Conservation (phyloP, 2,113 vertebrate genomes). For the Scopus umbretta region DNA sequence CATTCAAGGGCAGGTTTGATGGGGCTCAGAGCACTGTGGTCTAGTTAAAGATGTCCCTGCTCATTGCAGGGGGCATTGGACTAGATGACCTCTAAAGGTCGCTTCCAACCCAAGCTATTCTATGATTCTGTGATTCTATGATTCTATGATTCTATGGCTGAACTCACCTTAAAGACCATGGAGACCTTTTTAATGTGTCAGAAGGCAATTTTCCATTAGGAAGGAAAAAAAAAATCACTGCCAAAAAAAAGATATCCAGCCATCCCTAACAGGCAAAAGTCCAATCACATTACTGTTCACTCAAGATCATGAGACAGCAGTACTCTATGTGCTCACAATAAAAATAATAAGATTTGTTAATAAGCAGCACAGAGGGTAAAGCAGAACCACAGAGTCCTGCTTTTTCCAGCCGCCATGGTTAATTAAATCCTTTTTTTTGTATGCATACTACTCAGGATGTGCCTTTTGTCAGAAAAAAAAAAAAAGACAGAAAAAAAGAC, state of each 20-base stretch:
- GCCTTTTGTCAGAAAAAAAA: neutral
- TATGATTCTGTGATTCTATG: too few species aligned
- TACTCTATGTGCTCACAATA: neutral
- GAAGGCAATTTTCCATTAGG: neutral
- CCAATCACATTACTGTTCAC: neutral
- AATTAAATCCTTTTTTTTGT: neutral
- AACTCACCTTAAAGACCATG: neutral
- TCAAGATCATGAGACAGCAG: neutral
- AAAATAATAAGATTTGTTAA: neutral
- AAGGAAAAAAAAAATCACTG: neutral
- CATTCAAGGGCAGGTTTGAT: too few species aligned
- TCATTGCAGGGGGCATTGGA: too few species aligned
- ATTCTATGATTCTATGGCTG: neutral
- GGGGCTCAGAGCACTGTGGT: too few species aligned
- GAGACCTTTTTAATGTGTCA: neutral
- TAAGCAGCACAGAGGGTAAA: neutral
- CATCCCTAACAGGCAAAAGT: neutral
- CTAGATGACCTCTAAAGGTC: too few species aligned
- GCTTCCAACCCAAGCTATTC: too few species aligned
- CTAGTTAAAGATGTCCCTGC: too few species aligned
- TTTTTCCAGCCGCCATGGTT: neutral
- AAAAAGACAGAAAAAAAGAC: neutral
- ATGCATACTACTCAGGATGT: neutral
- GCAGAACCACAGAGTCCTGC: neutral
- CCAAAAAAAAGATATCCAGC: neutral